phyloP scores from a whole-genome alignment of 2,113 vertebrate species.

The Nibea albiflora region DNA sequence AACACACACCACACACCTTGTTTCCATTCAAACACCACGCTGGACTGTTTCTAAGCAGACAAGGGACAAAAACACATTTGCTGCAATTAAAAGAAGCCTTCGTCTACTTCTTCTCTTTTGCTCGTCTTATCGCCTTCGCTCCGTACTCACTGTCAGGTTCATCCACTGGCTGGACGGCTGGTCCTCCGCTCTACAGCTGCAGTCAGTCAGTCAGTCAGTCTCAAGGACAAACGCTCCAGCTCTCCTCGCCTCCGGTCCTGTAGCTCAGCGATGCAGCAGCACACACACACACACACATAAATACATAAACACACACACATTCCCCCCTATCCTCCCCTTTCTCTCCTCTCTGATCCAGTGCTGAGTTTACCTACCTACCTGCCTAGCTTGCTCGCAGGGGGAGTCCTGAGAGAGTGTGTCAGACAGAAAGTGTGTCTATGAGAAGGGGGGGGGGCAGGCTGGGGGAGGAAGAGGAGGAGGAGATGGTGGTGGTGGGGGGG shows the following conservation, averaged over 20 bases:
- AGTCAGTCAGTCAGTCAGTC: conserved; percentile 86
- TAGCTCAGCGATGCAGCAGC: conserved; percentile 87
- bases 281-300: conserved; percentile 42
- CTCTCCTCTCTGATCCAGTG: conserved; percentile 60
- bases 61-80: conserved; percentile 45
- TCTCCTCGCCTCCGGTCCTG: conserved; percentile 82
- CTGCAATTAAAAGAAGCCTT: conserved; percentile 41
- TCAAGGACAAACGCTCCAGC: conserved; percentile 97
- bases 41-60: conserved; percentile 68
- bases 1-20: conserved; percentile 22
- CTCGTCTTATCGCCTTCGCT: conserved; percentile 29
- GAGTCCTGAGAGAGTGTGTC: conserved; percentile 73
- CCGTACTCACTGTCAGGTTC: conserved; percentile 76
- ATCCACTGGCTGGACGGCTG: conserved; percentile 68
- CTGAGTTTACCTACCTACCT: conserved; percentile 75
- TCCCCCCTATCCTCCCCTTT: conserved; percentile 10
- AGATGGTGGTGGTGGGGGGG: neutral
- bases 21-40: conserved; percentile 43
- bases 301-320: conserved; percentile 26
- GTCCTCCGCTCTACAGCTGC: conserved; percentile 75
- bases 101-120: neutral
- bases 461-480: neutral
- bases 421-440: conserved; percentile 73
- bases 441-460: conserved; percentile 10
- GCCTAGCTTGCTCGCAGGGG: conserved; percentile 54